Conservation (phyloP, 2,888 invertebrate species). For the Ophonus ardosiacus region DNA sequence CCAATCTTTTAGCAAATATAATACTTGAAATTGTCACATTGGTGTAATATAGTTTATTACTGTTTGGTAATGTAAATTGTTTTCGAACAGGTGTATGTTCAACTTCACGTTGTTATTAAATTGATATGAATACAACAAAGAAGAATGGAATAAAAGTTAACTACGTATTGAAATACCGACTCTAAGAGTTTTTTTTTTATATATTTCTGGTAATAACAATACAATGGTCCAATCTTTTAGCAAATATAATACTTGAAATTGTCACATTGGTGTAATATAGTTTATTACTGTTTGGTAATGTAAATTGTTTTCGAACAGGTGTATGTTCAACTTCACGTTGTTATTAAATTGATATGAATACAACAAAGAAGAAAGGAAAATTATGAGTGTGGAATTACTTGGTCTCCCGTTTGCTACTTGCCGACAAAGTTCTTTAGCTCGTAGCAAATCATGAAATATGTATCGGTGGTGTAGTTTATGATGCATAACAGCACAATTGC, state of each 20-base stretch:
- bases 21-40: neutral
- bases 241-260: too few relatives aligned
- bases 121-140: neutral
- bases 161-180: too few relatives aligned
- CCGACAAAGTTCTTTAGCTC: constrained; percentile 27
- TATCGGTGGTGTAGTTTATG: constrained; percentile 44
- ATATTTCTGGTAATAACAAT: too few relatives aligned
- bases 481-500: constrained; percentile 43
- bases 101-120: neutral
- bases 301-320: neutral
- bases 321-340: neutral
- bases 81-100: neutral
- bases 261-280: neutral
- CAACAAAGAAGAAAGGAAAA: constrained; percentile 11
- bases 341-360: neutral
- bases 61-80: neutral
- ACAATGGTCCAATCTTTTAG: too few relatives aligned
- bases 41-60: neutral
- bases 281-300: too few relatives aligned
- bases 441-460: constrained; percentile 50
- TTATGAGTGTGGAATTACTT: constrained; percentile 42
- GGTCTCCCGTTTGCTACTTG: constrained; percentile 37
- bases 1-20: too few relatives aligned
- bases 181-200: too few relatives aligned
- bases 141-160: too few relatives aligned